phyloP scores from a whole-genome alignment of 2,113 vertebrate genomes.

The Antigone vipio region DNA sequence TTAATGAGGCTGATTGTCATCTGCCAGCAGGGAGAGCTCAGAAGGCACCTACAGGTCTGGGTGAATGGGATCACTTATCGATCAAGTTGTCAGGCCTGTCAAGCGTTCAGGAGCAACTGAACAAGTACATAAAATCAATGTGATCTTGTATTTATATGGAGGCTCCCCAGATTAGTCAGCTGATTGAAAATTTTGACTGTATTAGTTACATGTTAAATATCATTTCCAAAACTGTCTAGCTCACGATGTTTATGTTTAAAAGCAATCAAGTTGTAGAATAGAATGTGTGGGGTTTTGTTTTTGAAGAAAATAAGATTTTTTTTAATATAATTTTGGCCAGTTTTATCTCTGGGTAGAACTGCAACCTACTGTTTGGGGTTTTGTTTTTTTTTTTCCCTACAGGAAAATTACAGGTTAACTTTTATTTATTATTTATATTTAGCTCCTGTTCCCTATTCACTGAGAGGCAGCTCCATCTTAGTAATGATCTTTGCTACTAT shows the following conservation, averaged over 20 bases:
- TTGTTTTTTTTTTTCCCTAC: neutral
- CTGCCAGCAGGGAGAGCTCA: conserved; percentile 48
- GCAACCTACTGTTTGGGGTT: neutral
- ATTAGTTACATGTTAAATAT: neutral
- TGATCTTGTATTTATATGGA: conserved; percentile 31
- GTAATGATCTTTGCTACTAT: neutral
- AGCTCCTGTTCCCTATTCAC: neutral
- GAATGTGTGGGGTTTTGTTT: neutral
- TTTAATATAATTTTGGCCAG: neutral
- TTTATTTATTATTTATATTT: neutral
- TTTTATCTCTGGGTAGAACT: neutral
- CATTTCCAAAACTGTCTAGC: neutral
- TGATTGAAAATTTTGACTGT: conserved; percentile 40
- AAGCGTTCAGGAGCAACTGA: conserved; percentile 25
- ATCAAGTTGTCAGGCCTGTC: conserved; percentile 54
- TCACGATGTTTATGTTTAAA: neutral
- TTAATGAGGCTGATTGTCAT: conserved; percentile 70
- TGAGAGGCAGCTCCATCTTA: neutral
- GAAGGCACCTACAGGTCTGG: conserved; percentile 42
- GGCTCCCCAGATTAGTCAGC: neutral
- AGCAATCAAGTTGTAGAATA: neutral
- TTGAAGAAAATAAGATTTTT: neutral
- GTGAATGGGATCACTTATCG: conserved; percentile 58
- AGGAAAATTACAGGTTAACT: neutral
- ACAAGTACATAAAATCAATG: conserved; percentile 67